Evolutionary conservation across 2,888 invertebrate genomes (phyloP), one percentile per base, ranked within the genome.

Genomic region (Molorchus minor): DNA sequence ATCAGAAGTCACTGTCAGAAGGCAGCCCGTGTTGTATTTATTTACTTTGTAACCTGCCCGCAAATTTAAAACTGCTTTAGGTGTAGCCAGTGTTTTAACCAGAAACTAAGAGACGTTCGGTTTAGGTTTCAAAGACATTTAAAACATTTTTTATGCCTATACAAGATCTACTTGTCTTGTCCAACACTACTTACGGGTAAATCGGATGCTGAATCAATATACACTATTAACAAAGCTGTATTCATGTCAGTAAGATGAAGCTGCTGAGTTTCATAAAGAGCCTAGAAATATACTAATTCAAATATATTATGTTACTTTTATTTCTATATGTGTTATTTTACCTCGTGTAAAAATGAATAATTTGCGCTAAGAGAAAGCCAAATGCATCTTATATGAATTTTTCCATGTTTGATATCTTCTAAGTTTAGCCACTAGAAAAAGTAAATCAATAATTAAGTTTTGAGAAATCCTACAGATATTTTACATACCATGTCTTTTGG

Each of bases 381-480:
- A 3, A 90, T 89, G 43, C 96, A 84, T 45, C 94, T 88, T 49
- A 98, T 80, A 75, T 97, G 94, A 0, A 99, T 85, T 82, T 94
- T 89, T 2, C 98, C 98, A 75, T 94, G 93, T 79, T 95, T 96
- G 7, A 95, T 96, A 79, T 94, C 91, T 80, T 98, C 96, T 68
- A 98, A 83, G 0, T 93, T 92, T 69, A 96, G 85, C 96, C 98
- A 97, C 94, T 97, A 80, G 16, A 79, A 79, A 67, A 67, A 47
- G 62, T 55, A 41, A n/a, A 25, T 43, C 41, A 21, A 33, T 5
- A 38, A 36, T 30, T 16, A 21, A 16, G 19, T 44, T 12, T 4
- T 20, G 46, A 33, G 41, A 2, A 2, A 5, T 7, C 13, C 29
- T 41, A 17, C 0, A 46, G 21, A 10, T 17, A n/a, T 12, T 8